Evolutionary conservation across 2,113 vertebrate species (phyloP).

Genomic region (Brachionichthys hirsutus): DNA sequence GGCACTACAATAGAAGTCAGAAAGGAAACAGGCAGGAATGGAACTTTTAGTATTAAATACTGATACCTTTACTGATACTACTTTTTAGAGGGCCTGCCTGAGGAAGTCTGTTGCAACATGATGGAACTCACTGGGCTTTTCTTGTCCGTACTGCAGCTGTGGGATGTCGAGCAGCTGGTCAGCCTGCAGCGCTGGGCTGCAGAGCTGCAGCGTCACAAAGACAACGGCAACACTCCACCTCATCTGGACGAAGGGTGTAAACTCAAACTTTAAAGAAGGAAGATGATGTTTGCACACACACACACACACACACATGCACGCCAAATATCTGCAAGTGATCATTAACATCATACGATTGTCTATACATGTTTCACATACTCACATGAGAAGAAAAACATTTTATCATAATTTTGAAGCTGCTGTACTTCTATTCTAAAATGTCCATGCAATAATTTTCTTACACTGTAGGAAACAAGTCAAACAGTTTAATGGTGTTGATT

Average conservation of each 20-base stretch:
- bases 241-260: slow-evolving; percentile 54
- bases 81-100: neutral
- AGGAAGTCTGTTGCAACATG: neutral
- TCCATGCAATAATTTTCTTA: neutral
- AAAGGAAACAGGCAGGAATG: no score
- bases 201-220: slow-evolving; percentile 49
- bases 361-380: no score
- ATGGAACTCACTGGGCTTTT: slow-evolving; percentile 48
- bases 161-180: slow-evolving; percentile 30
- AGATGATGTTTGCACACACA: no score
- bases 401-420: no score
- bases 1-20: slow-evolving; percentile 27
- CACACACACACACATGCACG: no score
- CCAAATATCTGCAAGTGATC: no score
- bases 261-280: no score
- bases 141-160: slow-evolving; percentile 8
- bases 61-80: no score
- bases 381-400: no score
- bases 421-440: no score
- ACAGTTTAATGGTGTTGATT: neutral
- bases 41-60: neutral
- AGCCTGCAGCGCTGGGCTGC: slow-evolving; percentile 35
- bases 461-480: neutral
- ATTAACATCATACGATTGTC: no score
- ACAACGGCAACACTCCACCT: slow-evolving; percentile 44